phyloP scores from a whole-genome alignment of 2,113 vertebrate genomes.

The Neotoma lepida region DNA sequence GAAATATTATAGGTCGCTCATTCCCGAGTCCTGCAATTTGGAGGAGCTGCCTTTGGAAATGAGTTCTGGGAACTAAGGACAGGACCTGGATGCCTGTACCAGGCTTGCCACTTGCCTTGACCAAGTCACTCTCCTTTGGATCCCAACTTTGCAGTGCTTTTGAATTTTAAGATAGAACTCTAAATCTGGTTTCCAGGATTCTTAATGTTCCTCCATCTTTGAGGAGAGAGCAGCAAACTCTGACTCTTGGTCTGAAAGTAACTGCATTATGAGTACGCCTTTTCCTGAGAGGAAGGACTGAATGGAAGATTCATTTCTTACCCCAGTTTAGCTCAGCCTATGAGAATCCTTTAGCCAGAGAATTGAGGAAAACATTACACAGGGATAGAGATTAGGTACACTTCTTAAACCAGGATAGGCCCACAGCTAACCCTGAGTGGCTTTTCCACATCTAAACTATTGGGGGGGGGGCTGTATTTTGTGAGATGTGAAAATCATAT shows the following conservation, averaged over 20 bases:
- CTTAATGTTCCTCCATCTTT: not conserved
- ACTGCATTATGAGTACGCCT: not conserved
- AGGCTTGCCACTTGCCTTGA: not conserved
- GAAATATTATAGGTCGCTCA: not conserved
- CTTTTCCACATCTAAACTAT: conserved; percentile 3
- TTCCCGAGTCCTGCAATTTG: not conserved
- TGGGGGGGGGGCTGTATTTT: not conserved
- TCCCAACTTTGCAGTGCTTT: not conserved
- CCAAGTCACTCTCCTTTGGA: not conserved
- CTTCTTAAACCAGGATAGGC: not conserved
- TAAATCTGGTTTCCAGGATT: not conserved
- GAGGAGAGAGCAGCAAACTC: not conserved
- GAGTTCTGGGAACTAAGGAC: not conserved
- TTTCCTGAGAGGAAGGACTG: not conserved
- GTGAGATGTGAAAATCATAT: not conserved
- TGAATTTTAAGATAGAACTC: not conserved
- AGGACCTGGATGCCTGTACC: not conserved
- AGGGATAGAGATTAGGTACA: not conserved
- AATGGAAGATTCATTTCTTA: not conserved
- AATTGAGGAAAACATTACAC: not conserved
- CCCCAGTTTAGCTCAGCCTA: not conserved
- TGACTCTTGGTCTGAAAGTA: not conserved
- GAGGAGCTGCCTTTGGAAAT: not conserved
- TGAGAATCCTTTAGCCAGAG: conserved; percentile 1
- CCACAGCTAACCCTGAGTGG: not conserved